Percentiles rank a stretch among this genome's conserved stretches.
phyloP scores from a whole-genome alignment of 2,113 vertebrate genomes.

The Junco hyemalis region DNA sequence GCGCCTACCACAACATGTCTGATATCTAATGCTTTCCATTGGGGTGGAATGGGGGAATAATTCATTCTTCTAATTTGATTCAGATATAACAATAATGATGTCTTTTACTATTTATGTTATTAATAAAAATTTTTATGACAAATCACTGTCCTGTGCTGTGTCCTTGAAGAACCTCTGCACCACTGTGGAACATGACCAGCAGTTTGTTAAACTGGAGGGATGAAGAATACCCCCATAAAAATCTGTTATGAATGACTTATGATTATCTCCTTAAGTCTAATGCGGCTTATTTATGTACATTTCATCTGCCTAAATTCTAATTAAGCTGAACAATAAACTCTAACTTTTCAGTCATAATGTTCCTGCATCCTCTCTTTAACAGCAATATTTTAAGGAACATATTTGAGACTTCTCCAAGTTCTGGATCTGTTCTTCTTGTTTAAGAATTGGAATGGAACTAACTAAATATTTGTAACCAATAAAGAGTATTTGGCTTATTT shows the following conservation, averaged over 20 bases:
- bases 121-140: neutral
- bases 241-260: neutral
- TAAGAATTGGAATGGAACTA: neutral
- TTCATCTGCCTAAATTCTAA: neutral
- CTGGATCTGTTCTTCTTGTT: neutral
- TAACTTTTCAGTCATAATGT: neutral
- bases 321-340: neutral
- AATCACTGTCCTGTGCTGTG: neutral
- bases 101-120: neutral
- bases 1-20: neutral
- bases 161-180: neutral
- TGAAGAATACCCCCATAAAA: neutral
- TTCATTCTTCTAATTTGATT: neutral
- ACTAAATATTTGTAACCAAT: constrained; percentile 18
- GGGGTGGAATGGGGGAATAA: neutral
- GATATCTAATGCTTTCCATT: neutral
- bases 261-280: neutral
- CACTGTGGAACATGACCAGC: neutral
- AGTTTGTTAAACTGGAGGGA: neutral
- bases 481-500: neutral
- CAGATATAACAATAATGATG: neutral
- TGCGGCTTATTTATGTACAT: neutral
- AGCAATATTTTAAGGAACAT: neutral
- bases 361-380: neutral
- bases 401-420: neutral